phyloP scores from a whole-genome alignment of 1,140 invertebrate genomes.

The Dinothrombium tinctorium region DNA sequence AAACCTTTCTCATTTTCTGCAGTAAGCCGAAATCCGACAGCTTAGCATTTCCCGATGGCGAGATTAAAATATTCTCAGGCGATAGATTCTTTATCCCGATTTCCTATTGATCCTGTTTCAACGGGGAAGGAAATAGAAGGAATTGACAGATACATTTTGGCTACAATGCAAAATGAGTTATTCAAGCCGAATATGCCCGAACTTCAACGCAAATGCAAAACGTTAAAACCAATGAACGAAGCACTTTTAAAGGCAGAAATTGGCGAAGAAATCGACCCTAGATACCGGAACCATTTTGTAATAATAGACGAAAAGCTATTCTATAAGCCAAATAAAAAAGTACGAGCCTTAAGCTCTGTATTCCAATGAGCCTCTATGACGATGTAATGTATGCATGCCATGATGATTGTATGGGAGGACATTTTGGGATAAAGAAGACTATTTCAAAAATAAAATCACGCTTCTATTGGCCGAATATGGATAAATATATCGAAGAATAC shows the following conservation, averaged over 20 bases:
- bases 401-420: slow-evolving; percentile 3
- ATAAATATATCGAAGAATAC: background rate
- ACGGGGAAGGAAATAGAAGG: slow-evolving; percentile 15
- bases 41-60: too few relatives aligned
- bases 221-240: too few relatives aligned
- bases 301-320: too few relatives aligned
- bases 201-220: too few relatives aligned
- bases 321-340: too few relatives aligned
- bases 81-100: background rate
- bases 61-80: background rate
- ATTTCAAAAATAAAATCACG: background rate
- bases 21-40: too few relatives aligned
- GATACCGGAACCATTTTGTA: too few relatives aligned
- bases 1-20: too few relatives aligned
- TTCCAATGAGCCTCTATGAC: background rate
- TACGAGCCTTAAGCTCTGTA: background rate
- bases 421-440: slow-evolving; percentile 2
- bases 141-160: background rate
- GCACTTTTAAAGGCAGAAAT: too few relatives aligned
- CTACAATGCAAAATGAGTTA: too few relatives aligned
- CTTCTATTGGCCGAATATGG: slow-evolving; percentile 7
- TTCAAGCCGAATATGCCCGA: too few relatives aligned
- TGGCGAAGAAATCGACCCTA: too few relatives aligned
- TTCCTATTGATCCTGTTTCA: slow-evolving; percentile 16
- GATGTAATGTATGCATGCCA: slow-evolving; percentile 1